Percentiles rank a stretch among this genome's conserved stretches.
Conservation (phyloP, 2,797 vertebrate species). For the Craterocephalus amniculus region DNA sequence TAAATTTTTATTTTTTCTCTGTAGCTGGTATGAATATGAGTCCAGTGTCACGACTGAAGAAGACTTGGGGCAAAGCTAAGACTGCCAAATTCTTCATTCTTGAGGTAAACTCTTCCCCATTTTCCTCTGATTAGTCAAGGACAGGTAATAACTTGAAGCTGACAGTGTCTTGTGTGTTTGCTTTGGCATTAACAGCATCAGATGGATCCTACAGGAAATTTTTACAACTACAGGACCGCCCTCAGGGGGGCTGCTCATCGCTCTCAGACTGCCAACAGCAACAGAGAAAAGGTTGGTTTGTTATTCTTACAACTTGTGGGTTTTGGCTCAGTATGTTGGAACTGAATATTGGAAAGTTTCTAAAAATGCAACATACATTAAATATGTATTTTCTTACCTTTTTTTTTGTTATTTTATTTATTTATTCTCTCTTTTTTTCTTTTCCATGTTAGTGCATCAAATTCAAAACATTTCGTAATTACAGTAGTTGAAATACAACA, state of each 20-base stretch:
- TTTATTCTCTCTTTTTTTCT: no score
- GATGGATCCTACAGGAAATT: constrained; percentile 96
- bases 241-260: constrained; percentile 91
- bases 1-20: constrained; percentile 6
- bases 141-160: constrained; percentile 17
- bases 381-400: no score
- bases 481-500: no score
- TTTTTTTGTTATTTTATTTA: no score
- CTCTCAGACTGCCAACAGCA: constrained; percentile 92
- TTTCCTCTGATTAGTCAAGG: not conserved
- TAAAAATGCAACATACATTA: not conserved
- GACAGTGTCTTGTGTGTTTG: constrained; percentile 25
- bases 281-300: constrained; percentile 88
- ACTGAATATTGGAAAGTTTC: not conserved
- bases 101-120: constrained; percentile 84
- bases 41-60: constrained; percentile 94
- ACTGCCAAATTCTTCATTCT: constrained; percentile 96
- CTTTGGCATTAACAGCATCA: constrained; percentile 85
- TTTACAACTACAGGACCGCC: constrained; percentile 96
- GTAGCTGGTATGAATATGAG: constrained; percentile 97
- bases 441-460: no score
- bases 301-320: not conserved
- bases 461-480: no score
- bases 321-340: not conserved
- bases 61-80: constrained; percentile 96